Conservation (phyloP, 2,113 vertebrate species). For the Spilogale gracilis region DNA sequence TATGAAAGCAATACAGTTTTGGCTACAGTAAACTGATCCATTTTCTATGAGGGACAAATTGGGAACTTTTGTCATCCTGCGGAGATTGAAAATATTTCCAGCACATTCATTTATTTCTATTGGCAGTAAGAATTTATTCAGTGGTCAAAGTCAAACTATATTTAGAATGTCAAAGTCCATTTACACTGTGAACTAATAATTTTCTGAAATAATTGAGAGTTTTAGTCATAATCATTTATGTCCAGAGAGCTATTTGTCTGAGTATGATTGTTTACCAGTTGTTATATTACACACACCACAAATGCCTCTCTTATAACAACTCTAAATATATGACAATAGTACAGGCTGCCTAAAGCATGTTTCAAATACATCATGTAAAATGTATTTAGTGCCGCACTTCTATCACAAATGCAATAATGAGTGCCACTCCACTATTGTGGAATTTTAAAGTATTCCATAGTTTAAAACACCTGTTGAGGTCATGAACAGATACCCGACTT, state of each 20-base stretch:
- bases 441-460: neutral
- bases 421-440: neutral
- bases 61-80: neutral
- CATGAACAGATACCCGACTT: neutral
- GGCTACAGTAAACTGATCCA: neutral
- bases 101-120: neutral
- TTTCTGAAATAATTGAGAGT: neutral
- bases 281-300: neutral
- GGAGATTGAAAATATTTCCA: neutral
- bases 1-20: neutral
- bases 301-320: neutral
- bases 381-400: neutral
- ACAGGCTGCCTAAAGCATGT: neutral
- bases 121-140: neutral
- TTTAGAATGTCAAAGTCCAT: neutral
- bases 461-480: neutral
- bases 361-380: neutral
- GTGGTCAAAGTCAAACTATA: neutral
- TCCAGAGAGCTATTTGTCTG: neutral
- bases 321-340: neutral
- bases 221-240: neutral
- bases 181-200: neutral
- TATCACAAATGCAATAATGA: neutral
- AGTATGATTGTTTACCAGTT: neutral
- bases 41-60: slow-evolving; percentile 14